Evolutionary conservation across 2,888 invertebrate species (phyloP).

Genomic region (Melitaea athalia): DNA sequence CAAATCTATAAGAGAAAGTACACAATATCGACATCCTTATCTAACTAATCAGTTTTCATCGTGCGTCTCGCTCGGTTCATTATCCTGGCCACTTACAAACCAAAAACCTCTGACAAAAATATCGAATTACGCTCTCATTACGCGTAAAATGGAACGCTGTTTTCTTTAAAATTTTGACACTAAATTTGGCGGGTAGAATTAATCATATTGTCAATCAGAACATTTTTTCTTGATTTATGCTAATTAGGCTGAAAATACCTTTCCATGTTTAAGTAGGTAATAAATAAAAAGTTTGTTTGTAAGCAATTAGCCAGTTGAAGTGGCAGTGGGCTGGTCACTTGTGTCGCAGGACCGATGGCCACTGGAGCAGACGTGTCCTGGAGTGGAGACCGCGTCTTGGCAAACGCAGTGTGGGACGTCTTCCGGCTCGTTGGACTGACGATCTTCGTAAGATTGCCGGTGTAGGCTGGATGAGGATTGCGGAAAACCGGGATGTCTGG

Average conservation of each 20-base stretch:
- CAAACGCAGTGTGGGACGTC: no score
- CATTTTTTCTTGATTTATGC: conserved; percentile 9
- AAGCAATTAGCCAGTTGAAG: no score
- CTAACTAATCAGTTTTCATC: conserved; percentile 40
- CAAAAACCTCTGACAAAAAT: conserved; percentile 53
- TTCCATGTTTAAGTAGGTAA: background rate
- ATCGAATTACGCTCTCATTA: conserved; percentile 56
- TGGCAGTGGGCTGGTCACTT: no score
- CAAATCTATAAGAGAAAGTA: conserved; percentile 78
- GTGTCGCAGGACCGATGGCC: no score
- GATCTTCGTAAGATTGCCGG: no score
- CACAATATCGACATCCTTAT: conserved; percentile 55
- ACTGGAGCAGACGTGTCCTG: no score
- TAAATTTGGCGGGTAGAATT: conserved; percentile 45
- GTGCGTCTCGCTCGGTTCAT: conserved; percentile 51
- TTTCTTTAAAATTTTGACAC: conserved; percentile 41
- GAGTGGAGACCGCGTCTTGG: no score
- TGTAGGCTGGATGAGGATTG: no score
- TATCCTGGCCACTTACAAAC: conserved; percentile 58
- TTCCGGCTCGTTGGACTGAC: no score
- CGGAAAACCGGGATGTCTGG: no score
- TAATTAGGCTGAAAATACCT: background rate
- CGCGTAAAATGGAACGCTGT: conserved; percentile 50
- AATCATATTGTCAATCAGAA: conserved; percentile 25
- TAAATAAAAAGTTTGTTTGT: background rate